Percentiles rank a stretch among this genome's conserved stretches.
Conservation (phyloP, 37 sponge, comb jelly and placozoan species). For the Ephydatia muelleri region DNA sequence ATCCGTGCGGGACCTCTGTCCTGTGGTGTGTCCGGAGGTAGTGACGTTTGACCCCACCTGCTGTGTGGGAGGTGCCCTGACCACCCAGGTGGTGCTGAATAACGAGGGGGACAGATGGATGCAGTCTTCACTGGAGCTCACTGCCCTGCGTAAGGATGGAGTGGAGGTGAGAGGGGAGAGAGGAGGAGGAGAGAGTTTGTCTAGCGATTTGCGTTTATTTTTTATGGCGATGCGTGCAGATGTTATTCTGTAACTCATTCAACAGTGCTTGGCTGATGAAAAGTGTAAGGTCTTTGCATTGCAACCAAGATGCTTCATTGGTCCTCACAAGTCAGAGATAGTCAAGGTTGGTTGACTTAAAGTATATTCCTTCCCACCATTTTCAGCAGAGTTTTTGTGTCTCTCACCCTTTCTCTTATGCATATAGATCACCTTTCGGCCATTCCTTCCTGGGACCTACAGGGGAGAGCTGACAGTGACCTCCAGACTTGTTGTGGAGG, state of each 20-base stretch:
- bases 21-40: slow-evolving; percentile 10
- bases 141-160: slow-evolving; percentile 20
- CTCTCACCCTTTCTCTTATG: neutral
- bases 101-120: slow-evolving; percentile 55
- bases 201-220: too few relatives aligned
- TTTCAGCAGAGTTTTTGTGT: neutral
- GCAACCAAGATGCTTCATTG: slow-evolving; percentile 41
- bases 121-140: slow-evolving; percentile 26
- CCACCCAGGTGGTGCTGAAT: slow-evolving; percentile 25
- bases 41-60: slow-evolving; percentile 18
- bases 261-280: slow-evolving; percentile 14
- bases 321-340: slow-evolving; percentile 30
- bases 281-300: slow-evolving; percentile 21
- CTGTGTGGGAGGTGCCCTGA: slow-evolving; percentile 26
- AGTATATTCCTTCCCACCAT: neutral
- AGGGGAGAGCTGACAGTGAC: slow-evolving; percentile 32
- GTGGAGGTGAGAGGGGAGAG: neutral
- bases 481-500: slow-evolving; percentile 31
- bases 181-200: too few relatives aligned
- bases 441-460: slow-evolving; percentile 38
- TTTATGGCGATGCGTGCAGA: too few relatives aligned
- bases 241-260: neutral
- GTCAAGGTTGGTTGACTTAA: slow-evolving; percentile 38
- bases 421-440: slow-evolving; percentile 54
- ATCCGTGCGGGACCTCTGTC: neutral